Conservation (phyloP, 1,140 invertebrate species). For the Psilanteris sp. region DNA sequence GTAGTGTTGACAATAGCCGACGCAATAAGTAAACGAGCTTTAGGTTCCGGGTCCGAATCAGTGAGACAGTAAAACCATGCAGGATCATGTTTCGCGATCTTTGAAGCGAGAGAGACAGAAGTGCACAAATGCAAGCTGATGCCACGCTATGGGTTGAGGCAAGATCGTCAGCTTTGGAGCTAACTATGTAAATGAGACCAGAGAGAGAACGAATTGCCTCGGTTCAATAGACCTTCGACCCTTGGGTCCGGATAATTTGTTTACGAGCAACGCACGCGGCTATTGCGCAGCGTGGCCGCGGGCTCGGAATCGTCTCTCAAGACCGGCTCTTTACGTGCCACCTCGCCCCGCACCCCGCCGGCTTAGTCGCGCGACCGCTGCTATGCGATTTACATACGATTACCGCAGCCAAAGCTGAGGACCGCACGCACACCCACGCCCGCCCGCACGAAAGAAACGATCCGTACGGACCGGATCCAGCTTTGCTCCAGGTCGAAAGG, state of each 20-base stretch:
- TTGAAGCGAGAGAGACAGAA: too few relatives aligned
- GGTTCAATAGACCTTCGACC: conserved; percentile 81
- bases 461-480: conserved; percentile 39
- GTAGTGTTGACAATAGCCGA: too few relatives aligned
- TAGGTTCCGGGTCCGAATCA: too few relatives aligned
- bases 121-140: too few relatives aligned
- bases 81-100: too few relatives aligned
- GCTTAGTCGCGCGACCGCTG: conserved; percentile 71
- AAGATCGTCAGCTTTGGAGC: conserved; percentile 68
- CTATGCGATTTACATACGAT: conserved; percentile 80
- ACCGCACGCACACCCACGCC: conserved; percentile 77
- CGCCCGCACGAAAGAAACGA: conserved; percentile 62
- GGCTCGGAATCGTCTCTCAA: conserved; percentile 72
- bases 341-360: conserved; percentile 18
- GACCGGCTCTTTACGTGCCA: conserved; percentile 56
- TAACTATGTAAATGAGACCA: conserved; percentile 78
- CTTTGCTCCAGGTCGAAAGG: background rate
- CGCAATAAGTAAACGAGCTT: too few relatives aligned
- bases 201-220: conserved; percentile 72
- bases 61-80: too few relatives aligned
- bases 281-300: conserved; percentile 66
- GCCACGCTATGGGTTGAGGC: too few relatives aligned
- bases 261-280: conserved; percentile 78
- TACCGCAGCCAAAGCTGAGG: conserved; percentile 71
- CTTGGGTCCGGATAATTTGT: conserved; percentile 80